Evolutionary conservation across 1,140 invertebrate species (phyloP), one percentile per base, ranked within the genome.

Genomic region (Diachasma alloeum): DNA sequence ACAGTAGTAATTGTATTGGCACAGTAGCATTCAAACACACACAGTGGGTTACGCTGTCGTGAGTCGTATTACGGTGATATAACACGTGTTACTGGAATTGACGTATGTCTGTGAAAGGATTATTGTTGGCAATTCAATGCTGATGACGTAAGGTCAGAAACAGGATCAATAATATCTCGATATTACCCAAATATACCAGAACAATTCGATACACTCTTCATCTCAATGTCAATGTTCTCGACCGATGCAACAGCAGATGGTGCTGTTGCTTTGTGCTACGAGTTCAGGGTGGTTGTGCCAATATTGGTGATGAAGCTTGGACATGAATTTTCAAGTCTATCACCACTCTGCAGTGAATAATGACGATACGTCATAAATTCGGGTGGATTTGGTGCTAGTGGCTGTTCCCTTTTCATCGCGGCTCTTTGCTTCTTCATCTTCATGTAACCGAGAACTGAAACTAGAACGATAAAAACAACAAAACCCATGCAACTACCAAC

Each of bases 401-500:
- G 91, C 82, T 93, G 92, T 80, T 94, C 93, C 39, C 93, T 86
- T 88, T 96, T 96, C 4, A 93, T 91, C 8, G 93, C 92, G 68
- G 93, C 92, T 15, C 95, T 90, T 80, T 95, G 94, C 86, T 96
- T 96, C 85, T 96, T 96, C 76, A 96, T 92, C 85, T 96, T 96
- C 78, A 96, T 92, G 85, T 96, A 96, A 19, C 95, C 95, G n/a
- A 97, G 89, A 31, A 95, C 92, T 0, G 95, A 94, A 1, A 96
- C 93, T 76, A 96, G 90, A 0, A 96, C 92, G 19, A 97, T 91
- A 82, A 97, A 96, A 8, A 97, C 94, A 19, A 96, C 92, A 83
- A 96, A 94, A 74, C 95, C 95, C 91, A 97, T 93, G 78, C 94
- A 95, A 83, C 94, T 94, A 44, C 96, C 96, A 6, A 97, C 93